These are phyloP conservation scores for Drosophila kanekoi DNA, from an alignment of 2,888 invertebrate species.

Conservation along the genomic window DNA sequence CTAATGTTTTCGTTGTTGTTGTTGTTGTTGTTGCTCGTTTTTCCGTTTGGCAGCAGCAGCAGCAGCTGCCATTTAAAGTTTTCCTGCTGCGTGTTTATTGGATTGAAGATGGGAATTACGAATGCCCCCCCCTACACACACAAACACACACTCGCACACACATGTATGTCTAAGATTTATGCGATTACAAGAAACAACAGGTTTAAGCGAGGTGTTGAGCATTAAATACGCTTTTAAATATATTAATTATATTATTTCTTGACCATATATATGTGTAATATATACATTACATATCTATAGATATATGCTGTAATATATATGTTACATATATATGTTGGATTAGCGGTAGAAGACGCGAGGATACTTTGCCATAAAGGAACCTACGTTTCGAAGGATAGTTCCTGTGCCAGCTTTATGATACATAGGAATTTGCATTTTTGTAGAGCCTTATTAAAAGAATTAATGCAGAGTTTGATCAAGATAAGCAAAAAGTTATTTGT, in stretches of 20 bases:
- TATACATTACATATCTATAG: not conserved
- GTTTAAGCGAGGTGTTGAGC: not conserved
- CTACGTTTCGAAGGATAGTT: too few relatives aligned
- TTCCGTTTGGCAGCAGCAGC: constrained; percentile 47
- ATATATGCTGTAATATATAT: not conserved
- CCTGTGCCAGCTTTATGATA: too few relatives aligned
- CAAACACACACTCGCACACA: not conserved
- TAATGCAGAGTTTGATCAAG: too few relatives aligned
- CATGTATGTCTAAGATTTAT: constrained; percentile 17
- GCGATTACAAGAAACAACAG: constrained; percentile 12
- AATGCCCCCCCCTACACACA: not conserved
- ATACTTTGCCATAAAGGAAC: too few relatives aligned
- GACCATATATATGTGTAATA: not conserved
- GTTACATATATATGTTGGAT: too few relatives aligned
- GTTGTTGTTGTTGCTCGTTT: constrained; percentile 37
- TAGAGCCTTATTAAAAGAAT: too few relatives aligned
- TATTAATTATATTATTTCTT: constrained; percentile 10
- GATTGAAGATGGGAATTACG: constrained; percentile 57
- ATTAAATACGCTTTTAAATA: constrained; percentile 1
- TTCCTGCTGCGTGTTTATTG: constrained; percentile 69
- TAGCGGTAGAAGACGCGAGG: too few relatives aligned
- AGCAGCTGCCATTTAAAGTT: constrained; percentile 51
- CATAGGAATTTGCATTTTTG: too few relatives aligned
- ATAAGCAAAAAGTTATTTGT: too few relatives aligned
- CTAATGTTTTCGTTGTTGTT: constrained; percentile 12